Evolutionary conservation across 2,888 invertebrate species (phyloP).

Genomic region (Torymus aiolomorphi): DNA sequence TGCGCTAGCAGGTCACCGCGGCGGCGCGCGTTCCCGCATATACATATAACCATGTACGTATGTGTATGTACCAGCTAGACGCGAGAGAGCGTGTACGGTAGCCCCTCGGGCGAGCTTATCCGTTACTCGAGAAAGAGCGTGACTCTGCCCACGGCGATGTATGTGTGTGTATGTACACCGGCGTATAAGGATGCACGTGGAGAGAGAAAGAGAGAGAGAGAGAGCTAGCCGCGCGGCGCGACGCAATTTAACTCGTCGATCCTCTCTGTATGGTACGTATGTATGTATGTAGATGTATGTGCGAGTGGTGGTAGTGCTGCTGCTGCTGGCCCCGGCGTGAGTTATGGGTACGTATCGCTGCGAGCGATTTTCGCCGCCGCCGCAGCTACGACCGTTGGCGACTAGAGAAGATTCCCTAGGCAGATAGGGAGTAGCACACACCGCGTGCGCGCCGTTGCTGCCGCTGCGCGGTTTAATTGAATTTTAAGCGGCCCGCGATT

Average conservation of each 20-base stretch:
- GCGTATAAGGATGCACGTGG: too few relatives aligned
- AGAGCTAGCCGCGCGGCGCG: not conserved
- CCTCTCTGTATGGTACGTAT: too few relatives aligned
- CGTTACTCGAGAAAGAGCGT: conserved; percentile 59
- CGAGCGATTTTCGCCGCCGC: not conserved
- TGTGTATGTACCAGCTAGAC: too few relatives aligned
- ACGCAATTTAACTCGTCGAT: not conserved
- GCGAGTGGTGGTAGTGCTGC: not conserved
- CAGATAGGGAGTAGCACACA: too few relatives aligned
- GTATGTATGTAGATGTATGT: too few relatives aligned
- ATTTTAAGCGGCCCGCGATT: conserved; percentile 6
- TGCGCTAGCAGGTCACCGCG: conserved; percentile 61
- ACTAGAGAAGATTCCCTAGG: not conserved
- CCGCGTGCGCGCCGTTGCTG: not conserved
- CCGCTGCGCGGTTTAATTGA: conserved; percentile 28
- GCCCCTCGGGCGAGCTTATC: conserved; percentile 63
- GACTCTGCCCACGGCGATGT: not conserved
- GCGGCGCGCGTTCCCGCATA: not conserved
- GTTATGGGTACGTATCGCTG: not conserved
- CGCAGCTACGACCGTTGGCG: not conserved
- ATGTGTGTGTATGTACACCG: not conserved
- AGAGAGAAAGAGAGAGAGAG: too few relatives aligned
- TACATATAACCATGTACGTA: too few relatives aligned
- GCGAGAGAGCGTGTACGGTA: conserved; percentile 54
- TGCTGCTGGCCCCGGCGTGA: too few relatives aligned